Percentiles rank a stretch among this genome's conserved stretches.
These are phyloP conservation scores for Manis javanica DNA, from an alignment of 2,797 vertebrate species.

Conservation along the genomic window DNA sequence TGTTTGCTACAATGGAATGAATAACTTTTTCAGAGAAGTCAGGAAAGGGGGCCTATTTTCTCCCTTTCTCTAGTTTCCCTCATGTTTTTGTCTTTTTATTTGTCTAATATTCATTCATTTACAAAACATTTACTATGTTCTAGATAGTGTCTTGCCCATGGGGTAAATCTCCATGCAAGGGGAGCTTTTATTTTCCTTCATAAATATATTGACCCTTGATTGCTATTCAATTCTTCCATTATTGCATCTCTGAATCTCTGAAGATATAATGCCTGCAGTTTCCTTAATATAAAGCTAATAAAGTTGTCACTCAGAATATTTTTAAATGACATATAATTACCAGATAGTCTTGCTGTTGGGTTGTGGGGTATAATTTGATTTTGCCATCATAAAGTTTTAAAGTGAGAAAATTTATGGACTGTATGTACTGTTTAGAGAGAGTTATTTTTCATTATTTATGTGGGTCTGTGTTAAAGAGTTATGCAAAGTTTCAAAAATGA, in stretches of 20 bases:
- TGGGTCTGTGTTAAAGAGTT: background rate
- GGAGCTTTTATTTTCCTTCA: constrained; percentile 10
- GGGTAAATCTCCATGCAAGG: background rate
- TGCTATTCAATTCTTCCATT: background rate
- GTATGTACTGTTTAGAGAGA: background rate
- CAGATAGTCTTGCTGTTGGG: background rate
- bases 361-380: constrained; percentile 23
- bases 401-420: constrained; percentile 29
- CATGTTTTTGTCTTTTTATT: background rate
- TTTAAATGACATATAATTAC: constrained; percentile 48
- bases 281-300: constrained; percentile 57
- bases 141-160: background rate
- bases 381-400: constrained; percentile 25
- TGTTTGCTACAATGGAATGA: background rate
- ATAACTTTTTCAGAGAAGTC: background rate
- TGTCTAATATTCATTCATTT: background rate
- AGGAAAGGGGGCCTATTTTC: background rate
- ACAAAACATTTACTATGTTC: background rate
- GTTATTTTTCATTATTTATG: background rate
- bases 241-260: constrained; percentile 22
- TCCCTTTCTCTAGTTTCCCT: background rate
- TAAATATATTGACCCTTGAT: constrained; percentile 5
- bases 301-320: constrained; percentile 24
- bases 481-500: background rate
- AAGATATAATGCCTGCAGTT: background rate